Evolutionary conservation across 2,888 invertebrate species (phyloP), one percentile per base, ranked within the genome.

Genomic region (Podotricha telesiphe): DNA sequence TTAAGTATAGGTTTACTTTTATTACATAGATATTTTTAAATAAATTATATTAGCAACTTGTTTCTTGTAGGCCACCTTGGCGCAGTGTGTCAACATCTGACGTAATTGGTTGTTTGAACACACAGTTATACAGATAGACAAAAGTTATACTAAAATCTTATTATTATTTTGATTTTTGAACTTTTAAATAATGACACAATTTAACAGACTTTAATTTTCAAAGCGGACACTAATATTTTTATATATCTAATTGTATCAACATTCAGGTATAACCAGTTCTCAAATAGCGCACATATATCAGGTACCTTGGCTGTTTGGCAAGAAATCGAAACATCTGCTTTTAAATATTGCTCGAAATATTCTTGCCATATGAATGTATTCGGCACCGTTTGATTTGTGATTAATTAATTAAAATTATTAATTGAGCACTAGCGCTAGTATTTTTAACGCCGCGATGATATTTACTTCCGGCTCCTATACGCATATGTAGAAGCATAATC

Each of bases 221-320:
- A 37, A 8, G 37, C 37, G 10, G 8, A 37, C 3, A 8, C 10
- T 8, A 37, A 37, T 8, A 10, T 37, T 37, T 37, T 37, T 7
- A 42, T 42, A 42, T 4, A 42, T 13, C 2, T 11, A 11, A 42
- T 7, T 13, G 42, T 50, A 20, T 50, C 15, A 20, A 50, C 11
- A 50, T 50, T 19, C 10, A 19, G 22, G 11, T 22, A 15, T 50
- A 11, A 8, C n/a, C 2, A 59, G 42, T 59, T 1, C 22, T 15
- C 22, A 45, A 45, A 22, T 59, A 59, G 28, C n/a, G 15, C 5
- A 7, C 58, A 13, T 42, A 59, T 28, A 42, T 20, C 15, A 58
- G 40, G 13, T 58, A 45, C 45, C 59, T 42, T 10, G 59, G 59
- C n/a, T 22, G n/a, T 59, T 59, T 59, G 59, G 59, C 59, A 59